A percentile compares a stretch with the other conserved stretches of the same genome.
Conservation (phyloP, 1,140 invertebrate species). For the Atta colombica region DNA sequence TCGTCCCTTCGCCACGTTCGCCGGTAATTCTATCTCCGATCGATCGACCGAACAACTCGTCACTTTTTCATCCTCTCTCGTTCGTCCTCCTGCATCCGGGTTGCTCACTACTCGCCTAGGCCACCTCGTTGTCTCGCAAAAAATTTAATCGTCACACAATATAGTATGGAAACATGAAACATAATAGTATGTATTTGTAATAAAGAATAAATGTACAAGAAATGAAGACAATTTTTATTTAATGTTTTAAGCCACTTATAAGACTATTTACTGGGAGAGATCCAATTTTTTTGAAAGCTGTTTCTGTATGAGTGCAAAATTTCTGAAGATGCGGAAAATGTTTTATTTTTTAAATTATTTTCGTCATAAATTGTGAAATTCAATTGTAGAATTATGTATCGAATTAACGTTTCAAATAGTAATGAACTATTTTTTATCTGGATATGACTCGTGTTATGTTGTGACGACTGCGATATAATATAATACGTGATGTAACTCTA, state of each 20-base stretch:
- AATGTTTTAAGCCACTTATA: background rate
- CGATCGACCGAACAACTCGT: slow-evolving; percentile 45
- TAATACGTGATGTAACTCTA: background rate
- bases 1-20: slow-evolving; percentile 16
- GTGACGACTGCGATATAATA: background rate
- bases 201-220: background rate
- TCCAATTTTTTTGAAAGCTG: background rate
- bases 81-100: slow-evolving; percentile 14
- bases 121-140: background rate
- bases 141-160: slow-evolving; percentile 27
- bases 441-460: background rate
- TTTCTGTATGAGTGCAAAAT: background rate
- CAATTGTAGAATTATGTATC: background rate
- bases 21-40: slow-evolving; percentile 53
- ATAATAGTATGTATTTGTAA: background rate
- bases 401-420: background rate
- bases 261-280: background rate
- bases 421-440: slow-evolving; percentile 8
- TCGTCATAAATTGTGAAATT: background rate
- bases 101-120: background rate
- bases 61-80: slow-evolving; percentile 17
- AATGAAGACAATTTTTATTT: background rate
- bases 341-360: slow-evolving; percentile 3
- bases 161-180: background rate
- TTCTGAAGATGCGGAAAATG: background rate